A percentile compares a stretch with the other conserved stretches of the same genome.
Conservation (phyloP, 2,113 vertebrate species). For the Actinemys pallida region DNA sequence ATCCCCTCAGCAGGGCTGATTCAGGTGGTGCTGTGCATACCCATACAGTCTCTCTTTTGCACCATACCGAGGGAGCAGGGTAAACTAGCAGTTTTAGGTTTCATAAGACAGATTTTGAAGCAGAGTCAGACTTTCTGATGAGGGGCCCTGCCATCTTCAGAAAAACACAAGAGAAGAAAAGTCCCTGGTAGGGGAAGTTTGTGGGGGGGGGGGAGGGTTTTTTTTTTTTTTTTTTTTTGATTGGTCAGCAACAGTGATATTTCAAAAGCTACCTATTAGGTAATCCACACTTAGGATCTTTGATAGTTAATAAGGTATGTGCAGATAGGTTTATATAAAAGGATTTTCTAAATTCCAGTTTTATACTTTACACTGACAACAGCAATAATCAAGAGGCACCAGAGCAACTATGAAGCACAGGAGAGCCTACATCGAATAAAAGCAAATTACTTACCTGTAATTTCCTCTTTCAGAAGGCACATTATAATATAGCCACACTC, state of each 20-base stretch:
- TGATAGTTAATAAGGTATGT: background rate
- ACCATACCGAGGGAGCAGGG: too few relatives aligned
- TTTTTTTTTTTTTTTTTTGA: too few relatives aligned
- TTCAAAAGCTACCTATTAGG: slow-evolving; percentile 39
- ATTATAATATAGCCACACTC: background rate
- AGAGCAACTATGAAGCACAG: slow-evolving; percentile 46
- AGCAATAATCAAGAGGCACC: slow-evolving; percentile 39
- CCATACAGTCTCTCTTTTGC: too few relatives aligned
- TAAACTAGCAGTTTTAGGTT: too few relatives aligned
- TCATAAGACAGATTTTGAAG: too few relatives aligned
- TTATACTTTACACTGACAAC: background rate
- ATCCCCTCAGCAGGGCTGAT: too few relatives aligned
- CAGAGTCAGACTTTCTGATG: too few relatives aligned
- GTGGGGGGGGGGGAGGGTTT: too few relatives aligned
- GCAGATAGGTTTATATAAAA: slow-evolving; percentile 15
- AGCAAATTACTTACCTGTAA: slow-evolving; percentile 17
- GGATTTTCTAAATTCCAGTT: slow-evolving; percentile 15
- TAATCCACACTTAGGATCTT: background rate
- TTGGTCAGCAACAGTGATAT: background rate
- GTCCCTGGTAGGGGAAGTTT: background rate
- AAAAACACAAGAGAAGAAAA: too few relatives aligned
- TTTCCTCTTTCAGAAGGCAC: slow-evolving; percentile 21
- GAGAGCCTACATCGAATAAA: slow-evolving; percentile 8
- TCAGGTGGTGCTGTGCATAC: too few relatives aligned
- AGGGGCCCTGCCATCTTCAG: too few relatives aligned